Conservation (phyloP, 2,113 vertebrate genomes). For the Ceyx cyanopectus region DNA sequence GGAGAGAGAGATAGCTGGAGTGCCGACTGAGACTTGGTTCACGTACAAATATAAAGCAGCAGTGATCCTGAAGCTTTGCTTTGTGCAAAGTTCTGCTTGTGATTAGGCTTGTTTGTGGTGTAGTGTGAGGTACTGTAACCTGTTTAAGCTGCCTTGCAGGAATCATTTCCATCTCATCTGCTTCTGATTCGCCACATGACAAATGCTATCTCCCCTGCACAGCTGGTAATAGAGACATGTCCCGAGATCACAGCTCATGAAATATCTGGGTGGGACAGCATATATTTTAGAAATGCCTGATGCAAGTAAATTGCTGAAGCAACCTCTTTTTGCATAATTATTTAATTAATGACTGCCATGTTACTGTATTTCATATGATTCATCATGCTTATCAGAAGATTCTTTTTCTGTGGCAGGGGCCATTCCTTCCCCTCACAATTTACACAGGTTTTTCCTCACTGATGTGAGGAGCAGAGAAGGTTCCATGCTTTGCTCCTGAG, state of each 20-base stretch:
- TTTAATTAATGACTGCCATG: not conserved
- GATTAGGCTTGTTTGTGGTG: not conserved
- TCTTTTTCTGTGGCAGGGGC: not conserved
- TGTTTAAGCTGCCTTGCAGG: not conserved
- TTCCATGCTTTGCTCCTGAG: not conserved
- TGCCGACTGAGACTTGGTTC: not conserved
- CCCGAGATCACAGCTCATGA: not conserved
- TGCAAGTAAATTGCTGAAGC: constrained; percentile 27
- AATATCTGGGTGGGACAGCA: constrained; percentile 45
- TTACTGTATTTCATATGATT: not conserved
- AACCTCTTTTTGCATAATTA: not conserved
- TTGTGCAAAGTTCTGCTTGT: not conserved
- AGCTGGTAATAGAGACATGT: constrained; percentile 13
- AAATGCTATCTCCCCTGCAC: not conserved
- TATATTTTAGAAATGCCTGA: constrained; percentile 27
- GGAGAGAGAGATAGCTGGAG: not conserved
- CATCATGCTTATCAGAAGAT: not conserved
- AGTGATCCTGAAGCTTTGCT: not conserved
- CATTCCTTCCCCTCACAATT: not conserved
- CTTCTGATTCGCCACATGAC: not conserved
- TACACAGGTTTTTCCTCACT: not conserved
- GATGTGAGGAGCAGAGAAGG: not conserved
- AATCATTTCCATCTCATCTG: not conserved
- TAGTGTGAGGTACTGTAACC: not conserved
- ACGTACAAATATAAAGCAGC: not conserved